Evolutionary conservation across 2,113 vertebrate species (phyloP).

Genomic region (Bubo scandiacus): DNA sequence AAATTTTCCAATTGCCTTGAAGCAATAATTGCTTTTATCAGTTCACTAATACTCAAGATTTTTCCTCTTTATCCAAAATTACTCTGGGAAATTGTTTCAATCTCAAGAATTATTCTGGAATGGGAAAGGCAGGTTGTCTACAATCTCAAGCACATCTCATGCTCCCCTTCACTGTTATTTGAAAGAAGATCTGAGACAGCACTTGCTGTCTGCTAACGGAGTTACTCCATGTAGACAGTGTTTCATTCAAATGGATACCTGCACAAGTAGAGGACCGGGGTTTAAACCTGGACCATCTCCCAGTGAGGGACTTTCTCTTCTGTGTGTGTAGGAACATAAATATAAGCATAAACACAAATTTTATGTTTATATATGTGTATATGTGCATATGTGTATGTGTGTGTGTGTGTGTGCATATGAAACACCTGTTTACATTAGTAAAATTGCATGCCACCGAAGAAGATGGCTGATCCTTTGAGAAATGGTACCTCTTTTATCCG

Average conservation of each 20-base stretch:
- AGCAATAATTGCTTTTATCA: neutral
- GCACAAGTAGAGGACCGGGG: neutral
- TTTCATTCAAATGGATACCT: neutral
- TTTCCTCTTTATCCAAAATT: slow-evolving; percentile 17
- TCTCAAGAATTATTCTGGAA: neutral
- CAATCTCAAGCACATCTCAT: neutral
- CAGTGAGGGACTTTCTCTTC: neutral
- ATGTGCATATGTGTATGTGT: no score
- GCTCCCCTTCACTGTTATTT: neutral
- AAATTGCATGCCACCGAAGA: neutral
- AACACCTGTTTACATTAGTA: neutral
- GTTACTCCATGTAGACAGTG: neutral
- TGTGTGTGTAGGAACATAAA: neutral
- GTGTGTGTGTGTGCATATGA: neutral
- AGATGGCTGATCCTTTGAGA: neutral
- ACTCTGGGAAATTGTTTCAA: neutral
- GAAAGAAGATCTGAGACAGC: neutral
- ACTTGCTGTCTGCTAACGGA: neutral
- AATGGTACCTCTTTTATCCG: neutral
- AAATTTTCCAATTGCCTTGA: neutral
- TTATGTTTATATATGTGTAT: neutral
- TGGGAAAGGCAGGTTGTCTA: neutral
- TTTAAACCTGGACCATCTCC: neutral
- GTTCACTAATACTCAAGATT: neutral
- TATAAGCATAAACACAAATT: neutral